A percentile compares a stretch with the other conserved stretches of the same genome.
Conservation (phyloP, 2,113 vertebrate species). For the Ceyx margarethae region DNA sequence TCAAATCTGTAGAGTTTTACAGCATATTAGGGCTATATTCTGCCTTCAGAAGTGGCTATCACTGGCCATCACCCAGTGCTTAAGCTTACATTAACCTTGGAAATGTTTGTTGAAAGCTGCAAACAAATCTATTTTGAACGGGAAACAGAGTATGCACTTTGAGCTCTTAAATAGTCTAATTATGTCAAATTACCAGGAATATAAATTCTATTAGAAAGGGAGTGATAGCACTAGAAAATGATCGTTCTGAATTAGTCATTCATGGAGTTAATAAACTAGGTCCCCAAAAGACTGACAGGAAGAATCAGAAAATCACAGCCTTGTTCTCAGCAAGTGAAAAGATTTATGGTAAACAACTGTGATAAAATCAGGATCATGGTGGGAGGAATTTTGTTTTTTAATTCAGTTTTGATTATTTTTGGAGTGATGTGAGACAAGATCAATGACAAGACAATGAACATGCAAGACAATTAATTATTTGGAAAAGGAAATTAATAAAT, state of each 20-base stretch:
- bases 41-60: background rate
- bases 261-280: background rate
- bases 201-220: background rate
- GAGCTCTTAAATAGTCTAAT: background rate
- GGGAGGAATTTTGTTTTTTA: background rate
- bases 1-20: background rate
- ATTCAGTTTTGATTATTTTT: background rate
- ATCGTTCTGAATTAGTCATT: background rate
- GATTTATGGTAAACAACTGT: accelerated
- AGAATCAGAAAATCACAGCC: background rate
- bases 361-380: background rate
- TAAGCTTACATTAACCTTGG: background rate
- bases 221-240: background rate
- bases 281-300: background rate
- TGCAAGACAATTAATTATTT: background rate
- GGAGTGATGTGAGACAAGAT: background rate
- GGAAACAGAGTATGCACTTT: background rate
- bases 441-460: too few species aligned
- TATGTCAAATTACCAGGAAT: background rate
- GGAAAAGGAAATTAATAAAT: background rate
- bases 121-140: background rate
- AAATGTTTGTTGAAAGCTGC: background rate
- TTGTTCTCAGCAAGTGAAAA: background rate
- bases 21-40: background rate
- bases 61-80: background rate